Conservation (phyloP, 2,113 vertebrate genomes). For the Marcusenius ussheri region DNA sequence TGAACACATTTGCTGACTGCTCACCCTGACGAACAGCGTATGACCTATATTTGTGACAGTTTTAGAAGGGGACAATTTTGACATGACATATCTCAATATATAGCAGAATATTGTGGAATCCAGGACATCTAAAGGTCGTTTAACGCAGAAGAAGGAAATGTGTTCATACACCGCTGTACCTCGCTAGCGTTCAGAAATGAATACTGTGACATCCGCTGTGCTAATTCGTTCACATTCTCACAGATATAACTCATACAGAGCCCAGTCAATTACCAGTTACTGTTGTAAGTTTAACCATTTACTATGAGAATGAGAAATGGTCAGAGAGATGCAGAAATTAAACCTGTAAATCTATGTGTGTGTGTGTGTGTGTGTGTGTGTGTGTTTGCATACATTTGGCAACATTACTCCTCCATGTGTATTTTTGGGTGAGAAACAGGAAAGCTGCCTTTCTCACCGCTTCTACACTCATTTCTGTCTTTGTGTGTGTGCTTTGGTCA, state of each 20-base stretch:
- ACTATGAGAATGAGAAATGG: background rate
- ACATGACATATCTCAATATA: background rate
- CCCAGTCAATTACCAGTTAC: background rate
- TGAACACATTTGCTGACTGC: background rate
- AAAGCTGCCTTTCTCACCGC: background rate
- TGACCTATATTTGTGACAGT: background rate
- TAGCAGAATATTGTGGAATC: background rate
- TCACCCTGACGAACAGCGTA: background rate
- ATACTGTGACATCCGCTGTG: background rate
- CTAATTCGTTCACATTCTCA: background rate
- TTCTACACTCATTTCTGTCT: background rate
- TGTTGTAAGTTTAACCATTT: background rate
- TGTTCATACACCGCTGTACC: background rate
- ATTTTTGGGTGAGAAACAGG: background rate
- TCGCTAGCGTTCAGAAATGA: background rate
- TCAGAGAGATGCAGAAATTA: background rate
- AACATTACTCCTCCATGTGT: background rate
- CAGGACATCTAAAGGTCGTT: background rate
- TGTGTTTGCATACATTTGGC: background rate
- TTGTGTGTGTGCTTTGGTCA: background rate
- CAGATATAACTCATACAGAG: background rate
- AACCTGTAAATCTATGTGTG: background rate
- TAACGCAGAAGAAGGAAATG: background rate
- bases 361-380: slow-evolving; percentile 13
- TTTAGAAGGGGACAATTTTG: background rate